phyloP scores from a whole-genome alignment of 2,797 vertebrate genomes.

The Lagorchestes hirsutus region DNA sequence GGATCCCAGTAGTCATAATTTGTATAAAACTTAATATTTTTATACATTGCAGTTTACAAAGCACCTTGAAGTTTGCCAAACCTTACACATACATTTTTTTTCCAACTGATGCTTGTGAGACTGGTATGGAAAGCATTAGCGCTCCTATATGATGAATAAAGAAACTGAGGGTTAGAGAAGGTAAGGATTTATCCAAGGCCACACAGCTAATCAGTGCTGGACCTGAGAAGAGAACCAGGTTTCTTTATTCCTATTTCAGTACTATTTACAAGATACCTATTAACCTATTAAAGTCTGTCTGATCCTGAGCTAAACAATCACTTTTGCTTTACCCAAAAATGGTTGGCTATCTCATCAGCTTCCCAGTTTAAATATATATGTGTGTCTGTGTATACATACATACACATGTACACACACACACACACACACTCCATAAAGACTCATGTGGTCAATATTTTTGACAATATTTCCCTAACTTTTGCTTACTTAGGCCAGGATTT shows the following conservation, averaged over 20 bases:
- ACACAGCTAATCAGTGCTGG: not conserved
- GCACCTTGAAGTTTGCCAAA: not conserved
- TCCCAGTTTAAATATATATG: not conserved
- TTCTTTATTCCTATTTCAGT: not conserved
- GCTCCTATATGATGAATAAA: not conserved
- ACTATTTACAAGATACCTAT: not conserved
- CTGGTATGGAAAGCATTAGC: not conserved
- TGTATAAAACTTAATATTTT: not conserved
- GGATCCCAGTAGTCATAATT: not conserved
- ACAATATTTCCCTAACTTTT: not conserved
- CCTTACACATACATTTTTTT: not conserved
- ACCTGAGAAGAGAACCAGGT: not conserved
- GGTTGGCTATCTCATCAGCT: not conserved
- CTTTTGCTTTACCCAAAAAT: not conserved
- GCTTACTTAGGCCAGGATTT: not conserved
- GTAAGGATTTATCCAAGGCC: not conserved
- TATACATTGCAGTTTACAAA: not conserved
- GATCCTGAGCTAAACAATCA: not conserved
- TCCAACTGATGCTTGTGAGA: not conserved
- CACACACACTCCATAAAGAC: not conserved
- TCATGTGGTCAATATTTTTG: not conserved
- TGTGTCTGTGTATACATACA: too few species aligned
- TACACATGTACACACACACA: not conserved
- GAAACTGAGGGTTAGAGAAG: not conserved
- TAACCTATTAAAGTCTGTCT: not conserved